Evolutionary conservation across 2,797 vertebrate genomes (phyloP).

Genomic region (Mionectes olivaceus): DNA sequence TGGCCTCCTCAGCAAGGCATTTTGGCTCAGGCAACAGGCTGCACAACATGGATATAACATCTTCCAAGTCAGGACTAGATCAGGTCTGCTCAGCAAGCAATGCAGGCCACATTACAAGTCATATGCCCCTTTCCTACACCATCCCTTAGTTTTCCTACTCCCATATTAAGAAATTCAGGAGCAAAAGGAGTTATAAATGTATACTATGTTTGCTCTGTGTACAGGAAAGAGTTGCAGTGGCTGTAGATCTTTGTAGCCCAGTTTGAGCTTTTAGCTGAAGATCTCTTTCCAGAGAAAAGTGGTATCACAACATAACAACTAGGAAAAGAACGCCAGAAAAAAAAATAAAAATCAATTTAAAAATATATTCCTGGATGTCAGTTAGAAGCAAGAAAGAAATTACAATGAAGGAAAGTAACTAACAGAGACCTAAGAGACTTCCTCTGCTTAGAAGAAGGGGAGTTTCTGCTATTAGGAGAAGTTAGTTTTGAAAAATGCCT

Average conservation of each 20-base stretch:
- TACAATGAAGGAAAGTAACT: neutral
- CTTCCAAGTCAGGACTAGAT: neutral
- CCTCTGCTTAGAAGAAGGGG: neutral
- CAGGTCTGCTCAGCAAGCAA: neutral
- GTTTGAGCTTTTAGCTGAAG: neutral
- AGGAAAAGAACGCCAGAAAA: neutral
- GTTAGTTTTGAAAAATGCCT: neutral
- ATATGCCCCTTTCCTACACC: neutral
- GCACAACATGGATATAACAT: neutral
- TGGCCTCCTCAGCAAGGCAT: neutral
- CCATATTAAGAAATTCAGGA: neutral
- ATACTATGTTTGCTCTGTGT: neutral
- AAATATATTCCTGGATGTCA: neutral
- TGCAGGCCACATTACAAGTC: neutral
- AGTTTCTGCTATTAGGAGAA: neutral
- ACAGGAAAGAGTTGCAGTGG: neutral
- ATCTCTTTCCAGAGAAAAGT: neutral
- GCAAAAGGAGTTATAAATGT: rapidly evolving
- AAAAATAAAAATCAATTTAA: neutral
- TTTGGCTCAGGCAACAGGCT: neutral
- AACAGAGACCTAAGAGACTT: neutral
- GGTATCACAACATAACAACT: neutral
- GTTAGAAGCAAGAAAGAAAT: neutral
- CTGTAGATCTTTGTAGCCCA: neutral
- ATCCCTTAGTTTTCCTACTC: neutral